Evolutionary conservation across 2,888 invertebrate species (phyloP).

Genomic region (Trichogramma dendrolimi): DNA sequence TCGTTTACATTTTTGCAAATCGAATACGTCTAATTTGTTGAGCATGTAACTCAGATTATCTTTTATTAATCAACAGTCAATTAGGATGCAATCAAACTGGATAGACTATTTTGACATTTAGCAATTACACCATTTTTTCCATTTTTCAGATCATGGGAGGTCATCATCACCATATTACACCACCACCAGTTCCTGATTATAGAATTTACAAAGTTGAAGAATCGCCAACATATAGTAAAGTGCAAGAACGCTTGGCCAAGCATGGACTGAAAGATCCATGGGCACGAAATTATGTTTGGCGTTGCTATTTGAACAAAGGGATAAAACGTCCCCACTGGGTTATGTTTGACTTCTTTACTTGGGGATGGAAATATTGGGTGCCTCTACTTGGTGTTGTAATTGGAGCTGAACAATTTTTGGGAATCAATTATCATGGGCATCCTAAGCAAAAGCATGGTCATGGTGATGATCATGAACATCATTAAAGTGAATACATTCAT

Average conservation of each 20-base stretch:
- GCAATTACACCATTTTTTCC: background rate
- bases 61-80: too few relatives aligned
- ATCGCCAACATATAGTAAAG: constrained; percentile 61
- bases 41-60: too few relatives aligned
- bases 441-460: constrained; percentile 34
- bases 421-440: constrained; percentile 54
- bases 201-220: constrained; percentile 70
- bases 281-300: constrained; percentile 84
- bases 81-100: too few relatives aligned
- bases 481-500: constrained; percentile 17
- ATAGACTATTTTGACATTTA: too few relatives aligned
- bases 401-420: constrained; percentile 51
- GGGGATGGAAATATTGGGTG: constrained; percentile 63
- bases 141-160: constrained; percentile 54
- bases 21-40: too few relatives aligned
- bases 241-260: constrained; percentile 63
- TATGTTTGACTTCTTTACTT: background rate
- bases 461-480: constrained; percentile 28
- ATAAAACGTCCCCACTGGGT: background rate
- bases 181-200: constrained; percentile 64
- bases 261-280: constrained; percentile 81
- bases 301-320: background rate
- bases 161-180: constrained; percentile 58
- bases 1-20: too few relatives aligned
- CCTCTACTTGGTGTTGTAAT: constrained; percentile 58